Base-by-base conservation (phyloP, 1,140 invertebrate species). In the Doryteuthis pealeii region DNA sequence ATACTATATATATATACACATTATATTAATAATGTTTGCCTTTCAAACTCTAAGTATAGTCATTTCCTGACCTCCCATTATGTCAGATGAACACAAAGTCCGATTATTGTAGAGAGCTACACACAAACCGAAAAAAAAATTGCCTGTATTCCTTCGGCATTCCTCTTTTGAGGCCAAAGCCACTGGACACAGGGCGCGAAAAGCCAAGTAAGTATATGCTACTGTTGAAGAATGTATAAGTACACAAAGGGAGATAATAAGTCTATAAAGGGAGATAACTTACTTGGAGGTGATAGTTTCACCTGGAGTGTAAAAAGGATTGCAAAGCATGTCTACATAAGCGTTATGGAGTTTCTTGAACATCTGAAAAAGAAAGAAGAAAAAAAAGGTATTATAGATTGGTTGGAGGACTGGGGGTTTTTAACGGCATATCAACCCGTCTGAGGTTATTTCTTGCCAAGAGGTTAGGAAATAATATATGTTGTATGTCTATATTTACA, bases 251-350 rank as follows among this genome's bases (percentile, higher is more conserved):
- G 18, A 0, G 26, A 30, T 14, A 71, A 43, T n/a, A n/a, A n/a
- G n/a, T n/a, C n/a, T 14, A 22, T n/a, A 0, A 71, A 43, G 22
- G 5, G 45, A 40, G 32, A 0, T 28, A 71, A 33, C 18, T 72
- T 80, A 87, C 85, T 78, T 82, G 69, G 86, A 86, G n/a, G 83
- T 80, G 26, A 88, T 85, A 66, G 83, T 85, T 76, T 88, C 86
- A 35, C 86, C 86, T 54, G 96, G 95, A 84, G 93, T 91, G 87
- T 97, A 96, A 88, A 99, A 98, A 68, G 96, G 96, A 91, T 97
- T 97, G 83, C 94, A 96, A 26, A 98, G 91, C 81, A 95, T 93
- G 88, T 98, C 95, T 2, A 94, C 93, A 87, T 97, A 99, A 18
- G 95, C 92, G 70, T 92, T 91, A 87, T 98, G 96, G 32, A 99